These are phyloP conservation scores for Oligia fasciuncula DNA, from an alignment of 2,888 invertebrate species.

Conservation along the genomic window DNA sequence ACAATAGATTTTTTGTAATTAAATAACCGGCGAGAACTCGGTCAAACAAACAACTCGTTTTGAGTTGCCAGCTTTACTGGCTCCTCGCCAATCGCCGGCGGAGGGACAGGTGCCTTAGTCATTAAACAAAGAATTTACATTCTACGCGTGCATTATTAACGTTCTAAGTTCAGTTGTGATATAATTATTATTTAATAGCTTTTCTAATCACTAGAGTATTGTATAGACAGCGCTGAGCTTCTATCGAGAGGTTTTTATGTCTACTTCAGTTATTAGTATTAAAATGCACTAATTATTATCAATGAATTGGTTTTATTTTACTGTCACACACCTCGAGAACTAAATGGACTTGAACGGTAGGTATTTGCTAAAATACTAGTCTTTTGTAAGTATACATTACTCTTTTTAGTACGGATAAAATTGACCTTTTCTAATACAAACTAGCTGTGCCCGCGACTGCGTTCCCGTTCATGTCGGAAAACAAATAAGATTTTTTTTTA, in stretches of 20 bases:
- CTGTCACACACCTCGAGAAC: background rate
- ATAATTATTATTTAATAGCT: slow-evolving; percentile 53
- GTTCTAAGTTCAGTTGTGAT: slow-evolving; percentile 64
- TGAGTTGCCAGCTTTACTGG: too few relatives aligned
- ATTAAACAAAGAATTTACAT: slow-evolving; percentile 14
- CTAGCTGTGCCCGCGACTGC: too few relatives aligned
- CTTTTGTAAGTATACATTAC: background rate
- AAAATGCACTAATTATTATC: slow-evolving; percentile 62
- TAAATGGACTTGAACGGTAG: background rate
- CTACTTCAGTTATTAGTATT: slow-evolving; percentile 61
- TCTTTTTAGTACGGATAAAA: too few relatives aligned
- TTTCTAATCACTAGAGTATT: slow-evolving; percentile 56
- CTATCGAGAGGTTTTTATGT: slow-evolving; percentile 49
- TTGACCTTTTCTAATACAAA: background rate
- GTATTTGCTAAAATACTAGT: background rate
- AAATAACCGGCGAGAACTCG: too few relatives aligned
- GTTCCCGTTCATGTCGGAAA: too few relatives aligned
- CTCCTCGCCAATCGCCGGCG: too few relatives aligned
- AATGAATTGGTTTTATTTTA: slow-evolving; percentile 21
- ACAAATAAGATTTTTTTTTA: too few relatives aligned
- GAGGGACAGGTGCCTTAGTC: too few relatives aligned
- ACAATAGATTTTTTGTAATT: too few relatives aligned
- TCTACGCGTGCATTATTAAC: slow-evolving; percentile 45
- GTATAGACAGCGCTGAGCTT: slow-evolving; percentile 32
- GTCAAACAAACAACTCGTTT: too few relatives aligned